Percentiles rank a stretch among this genome's conserved stretches.
Evolutionary conservation across 2,113 vertebrate genomes (phyloP).

Genomic region (Otus sunia): DNA sequence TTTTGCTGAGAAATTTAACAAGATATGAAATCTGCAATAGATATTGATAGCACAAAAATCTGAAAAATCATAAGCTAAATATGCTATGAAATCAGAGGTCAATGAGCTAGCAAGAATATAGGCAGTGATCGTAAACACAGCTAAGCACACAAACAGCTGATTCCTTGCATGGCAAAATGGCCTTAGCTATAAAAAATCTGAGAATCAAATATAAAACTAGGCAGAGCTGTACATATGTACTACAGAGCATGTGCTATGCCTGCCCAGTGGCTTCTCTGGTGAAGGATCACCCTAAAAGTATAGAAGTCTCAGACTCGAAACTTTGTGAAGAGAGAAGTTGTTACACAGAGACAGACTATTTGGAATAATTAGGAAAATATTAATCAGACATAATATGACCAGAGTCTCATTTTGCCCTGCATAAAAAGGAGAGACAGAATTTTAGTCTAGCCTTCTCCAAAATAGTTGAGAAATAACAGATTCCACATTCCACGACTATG

Average conservation of each 20-base stretch:
- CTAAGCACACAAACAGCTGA: not conserved
- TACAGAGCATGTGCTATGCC: not conserved
- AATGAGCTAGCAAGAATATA: not conserved
- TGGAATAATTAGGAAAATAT: not conserved
- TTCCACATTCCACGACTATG: constrained; percentile 6
- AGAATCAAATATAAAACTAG: not conserved
- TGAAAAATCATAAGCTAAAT: not conserved
- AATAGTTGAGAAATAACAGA: constrained; percentile 2
- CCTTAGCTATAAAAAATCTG: not conserved
- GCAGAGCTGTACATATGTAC: not conserved
- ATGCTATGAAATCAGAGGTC: not conserved
- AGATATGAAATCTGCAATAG: not conserved
- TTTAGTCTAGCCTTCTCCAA: not conserved
- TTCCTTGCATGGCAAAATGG: not conserved
- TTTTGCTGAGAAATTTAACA: not conserved
- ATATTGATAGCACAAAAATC: not conserved
- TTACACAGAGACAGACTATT: not conserved
- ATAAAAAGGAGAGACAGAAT: not conserved
- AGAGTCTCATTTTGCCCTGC: not conserved
- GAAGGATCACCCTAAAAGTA: not conserved
- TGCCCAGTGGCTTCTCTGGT: not conserved
- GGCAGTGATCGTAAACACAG: not conserved
- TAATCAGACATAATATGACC: not conserved
- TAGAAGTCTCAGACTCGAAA: not conserved
- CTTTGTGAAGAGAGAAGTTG: fast-evolving